Percentiles rank a stretch among this genome's conserved stretches.
These are phyloP conservation scores for Boloria euphrosyne DNA, from an alignment of 2,888 invertebrate genomes.

Conservation along the genomic window DNA sequence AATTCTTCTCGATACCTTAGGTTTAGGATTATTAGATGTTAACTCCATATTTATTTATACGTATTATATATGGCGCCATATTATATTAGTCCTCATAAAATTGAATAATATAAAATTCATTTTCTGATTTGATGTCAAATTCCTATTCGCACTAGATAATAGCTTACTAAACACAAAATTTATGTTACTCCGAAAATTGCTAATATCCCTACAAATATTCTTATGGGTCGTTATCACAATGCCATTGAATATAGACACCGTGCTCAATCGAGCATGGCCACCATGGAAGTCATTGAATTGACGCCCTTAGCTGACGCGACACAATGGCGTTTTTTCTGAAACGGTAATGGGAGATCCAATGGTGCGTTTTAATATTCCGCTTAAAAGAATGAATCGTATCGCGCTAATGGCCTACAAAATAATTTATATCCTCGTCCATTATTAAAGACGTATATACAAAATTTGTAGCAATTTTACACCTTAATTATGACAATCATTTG, in stretches of 20 bases:
- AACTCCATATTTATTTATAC: too few relatives aligned
- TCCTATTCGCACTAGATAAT: too few relatives aligned
- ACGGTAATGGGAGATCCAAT: constrained; percentile 38
- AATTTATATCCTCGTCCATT: constrained; percentile 40
- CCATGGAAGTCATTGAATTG: constrained; percentile 54
- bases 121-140: too few relatives aligned
- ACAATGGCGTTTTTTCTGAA: constrained; percentile 41
- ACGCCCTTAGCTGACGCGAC: constrained; percentile 36
- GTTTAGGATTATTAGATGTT: too few relatives aligned
- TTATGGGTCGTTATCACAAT: constrained; percentile 29
- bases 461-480: constrained; percentile 25
- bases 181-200: constrained; percentile 21
- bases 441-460: constrained; percentile 31
- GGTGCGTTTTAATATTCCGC: constrained; percentile 43
- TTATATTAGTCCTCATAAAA: too few relatives aligned
- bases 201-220: constrained; percentile 26
- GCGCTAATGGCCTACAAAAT: constrained; percentile 41
- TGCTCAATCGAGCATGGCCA: constrained; percentile 51
- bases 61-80: too few relatives aligned
- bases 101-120: too few relatives aligned
- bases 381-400: constrained; percentile 43
- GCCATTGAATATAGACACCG: constrained; percentile 39
- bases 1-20: too few relatives aligned
- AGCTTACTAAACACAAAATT: neutral
- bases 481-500: constrained; percentile 13